These are phyloP conservation scores for Diploscapter pachys DNA, from an alignment of 1,140 invertebrate genomes.

Conservation along the genomic window DNA sequence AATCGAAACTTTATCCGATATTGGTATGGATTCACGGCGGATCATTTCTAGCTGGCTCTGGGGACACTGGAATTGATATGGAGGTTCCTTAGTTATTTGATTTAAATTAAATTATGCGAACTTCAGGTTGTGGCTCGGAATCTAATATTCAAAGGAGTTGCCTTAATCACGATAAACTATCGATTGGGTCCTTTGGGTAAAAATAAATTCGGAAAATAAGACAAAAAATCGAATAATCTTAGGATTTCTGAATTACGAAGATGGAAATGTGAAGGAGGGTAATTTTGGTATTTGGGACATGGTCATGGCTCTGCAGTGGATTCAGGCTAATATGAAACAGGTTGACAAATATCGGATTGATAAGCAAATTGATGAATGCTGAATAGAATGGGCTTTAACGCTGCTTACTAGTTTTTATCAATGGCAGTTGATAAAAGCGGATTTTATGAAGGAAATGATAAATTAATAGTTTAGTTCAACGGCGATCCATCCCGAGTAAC, in stretches of 20 bases:
- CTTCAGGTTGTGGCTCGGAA: conserved; percentile 40
- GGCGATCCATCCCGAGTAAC: conserved; percentile 65
- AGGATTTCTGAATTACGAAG: conserved; percentile 53
- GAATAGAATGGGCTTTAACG: too few relatives aligned
- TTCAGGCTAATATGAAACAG: conserved; percentile 60
- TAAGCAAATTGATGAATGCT: background rate
- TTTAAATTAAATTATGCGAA: too few relatives aligned
- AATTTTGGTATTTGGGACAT: conserved; percentile 52
- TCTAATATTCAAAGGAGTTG: conserved; percentile 76
- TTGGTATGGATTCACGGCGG: conserved; percentile 97
- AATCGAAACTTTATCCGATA: conserved; percentile 77
- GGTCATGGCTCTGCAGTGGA: conserved; percentile 68
- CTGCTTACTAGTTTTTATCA: too few relatives aligned
- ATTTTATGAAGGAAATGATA: too few relatives aligned
- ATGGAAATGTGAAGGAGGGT: conserved; percentile 43
- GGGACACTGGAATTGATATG: conserved; percentile 61
- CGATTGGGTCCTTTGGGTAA: conserved; percentile 78
- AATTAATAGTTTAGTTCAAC: conserved; percentile 51
- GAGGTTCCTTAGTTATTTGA: background rate
- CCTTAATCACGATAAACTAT: conserved; percentile 95
- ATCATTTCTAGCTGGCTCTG: conserved; percentile 84
- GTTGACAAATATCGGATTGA: background rate
- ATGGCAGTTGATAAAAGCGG: too few relatives aligned
- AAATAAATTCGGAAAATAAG: background rate
- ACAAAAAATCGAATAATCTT: background rate